Base-by-base conservation (phyloP, 2,113 vertebrate species). In the Microtus richardsoni region DNA sequence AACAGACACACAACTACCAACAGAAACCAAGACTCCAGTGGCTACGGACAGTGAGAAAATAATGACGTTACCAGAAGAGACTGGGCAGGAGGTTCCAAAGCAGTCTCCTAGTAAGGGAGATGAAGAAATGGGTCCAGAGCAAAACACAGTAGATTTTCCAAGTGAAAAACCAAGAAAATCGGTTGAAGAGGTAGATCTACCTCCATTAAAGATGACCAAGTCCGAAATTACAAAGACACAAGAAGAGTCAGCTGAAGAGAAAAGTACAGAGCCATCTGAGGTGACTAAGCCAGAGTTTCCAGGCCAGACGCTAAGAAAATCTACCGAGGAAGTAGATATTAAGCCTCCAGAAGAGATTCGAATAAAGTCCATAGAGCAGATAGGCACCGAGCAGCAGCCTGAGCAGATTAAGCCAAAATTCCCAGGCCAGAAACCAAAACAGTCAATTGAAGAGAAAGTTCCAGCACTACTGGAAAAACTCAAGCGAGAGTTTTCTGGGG, bases 371-470 rank as follows among this genome's bases (percentile, higher is more conserved):
- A 28, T 33, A 77, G 49, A 84, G 44, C 89, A 92, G n/a, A 22
- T 87, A 68, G 49, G 16, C 58, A 19, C 41, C 44, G 91, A 96
- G 33, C 17, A 91, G 54, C 41, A 91, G 54, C 41, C 52, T 36
- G 36, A 88, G 41, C 73, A 85, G 66, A 14, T 19, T 16, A 74
- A 41, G 70, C 49, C 39, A 58, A 78, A 93, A 33, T 74, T 80
- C 77, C 86, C 64, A 71, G 36, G 90, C 2, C 11, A 36, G 49
- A 91, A 52, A 52, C 49, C 30, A 94, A 70, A 28, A 91, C 47
- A 70, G 21, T 77, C 39, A 36, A 24, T 58, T n/a, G 64, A 90
- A 17, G 41, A 68, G 58, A 98, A 98, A 97, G 98, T 3, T 88
- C 24, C 58, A 62, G 80, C 47, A 33, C 44, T 44, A 28, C 26